Evolutionary conservation across 2,113 vertebrate genomes (phyloP).

Genomic region (Oenanthe melanoleuca): DNA sequence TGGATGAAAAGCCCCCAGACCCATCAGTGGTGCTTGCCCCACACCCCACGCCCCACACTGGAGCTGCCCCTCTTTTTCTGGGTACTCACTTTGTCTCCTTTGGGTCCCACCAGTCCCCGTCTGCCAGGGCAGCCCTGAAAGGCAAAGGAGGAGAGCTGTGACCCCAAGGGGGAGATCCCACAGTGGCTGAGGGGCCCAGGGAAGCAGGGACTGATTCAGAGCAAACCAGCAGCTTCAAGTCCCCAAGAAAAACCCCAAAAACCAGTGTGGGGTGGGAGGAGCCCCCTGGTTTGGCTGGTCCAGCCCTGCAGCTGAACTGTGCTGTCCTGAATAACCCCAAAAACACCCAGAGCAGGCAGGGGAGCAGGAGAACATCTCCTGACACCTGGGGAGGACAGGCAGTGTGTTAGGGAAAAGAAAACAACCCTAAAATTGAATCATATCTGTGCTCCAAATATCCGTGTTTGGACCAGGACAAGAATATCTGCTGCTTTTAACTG

Average conservation of each 20-base stretch:
- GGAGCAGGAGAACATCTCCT: background rate
- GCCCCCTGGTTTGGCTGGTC: background rate
- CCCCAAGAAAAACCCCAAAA: background rate
- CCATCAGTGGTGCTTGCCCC: rapidly evolving
- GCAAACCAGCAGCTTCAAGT: background rate
- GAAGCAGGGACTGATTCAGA: background rate
- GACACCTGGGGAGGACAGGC: background rate
- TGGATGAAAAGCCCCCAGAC: background rate
- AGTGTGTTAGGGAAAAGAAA: rapidly evolving
- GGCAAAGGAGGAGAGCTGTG: background rate
- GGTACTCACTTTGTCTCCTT: conserved; percentile 84
- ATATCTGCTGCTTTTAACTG: background rate
- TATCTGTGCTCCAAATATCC: rapidly evolving
- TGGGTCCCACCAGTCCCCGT: conserved; percentile 79
- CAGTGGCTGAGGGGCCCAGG: background rate
- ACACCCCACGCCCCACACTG: background rate
- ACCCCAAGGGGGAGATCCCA: background rate
- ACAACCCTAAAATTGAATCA: background rate
- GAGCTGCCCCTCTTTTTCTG: rapidly evolving
- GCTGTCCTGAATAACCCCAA: background rate
- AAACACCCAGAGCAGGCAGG: background rate
- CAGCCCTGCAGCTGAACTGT: background rate
- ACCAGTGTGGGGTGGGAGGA: rapidly evolving
- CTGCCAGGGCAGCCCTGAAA: conserved; percentile 84
- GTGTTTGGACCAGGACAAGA: background rate